Base-by-base conservation (phyloP, 2,797 vertebrate species). In the Morus bassanus region DNA sequence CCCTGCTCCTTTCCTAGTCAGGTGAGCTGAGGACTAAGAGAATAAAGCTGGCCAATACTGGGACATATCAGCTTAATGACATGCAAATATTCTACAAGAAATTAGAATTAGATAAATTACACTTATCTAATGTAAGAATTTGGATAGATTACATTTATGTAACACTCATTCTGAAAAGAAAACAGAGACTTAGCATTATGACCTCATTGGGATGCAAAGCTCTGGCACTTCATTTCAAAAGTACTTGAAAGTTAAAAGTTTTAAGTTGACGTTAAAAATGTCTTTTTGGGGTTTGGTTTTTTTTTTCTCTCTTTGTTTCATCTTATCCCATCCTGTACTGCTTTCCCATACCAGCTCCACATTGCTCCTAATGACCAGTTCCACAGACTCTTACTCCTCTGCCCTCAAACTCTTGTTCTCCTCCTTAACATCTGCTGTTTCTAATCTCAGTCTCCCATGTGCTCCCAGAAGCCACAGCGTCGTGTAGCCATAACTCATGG, bases 401-500 rank as follows among this genome's bases (percentile, higher is more conserved):
- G 27, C 23, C 77, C 45, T 61, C 23, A n/a, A 5, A 30, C 18
- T 45, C n/a, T 10, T 25, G 4, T 27, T 39, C 41, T 73, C 30
- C 30, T n/a, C 27, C 22, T 65, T 24, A 50, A 18, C 11, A 23
- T 46, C 18, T 88, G 57, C 57, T 65, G 27, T 27, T 75, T 43
- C 21, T 39, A 7, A 13, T 13, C 16, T n/a, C 11, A 18, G 17
- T 13, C 37, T 74, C n/a, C 51, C 5, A 2, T 8, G 16, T 54
- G 54, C 48, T 70, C 27, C n/a, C 46, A n/a, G 70, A 35, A 3
- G 25, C 23, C 35, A 3, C 5, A 2, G 39, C 1, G 2, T 1
- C 8, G 16, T 1, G 6, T 5, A 37, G 48, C 48, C n/a, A 1
- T n/a, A 54, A 7, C 25, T 82, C 35, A 3, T 5, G 25, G 5